Percentiles rank a stretch among this genome's conserved stretches.
Conservation (phyloP, 1,140 invertebrate genomes). For the Drosophila repleta region DNA sequence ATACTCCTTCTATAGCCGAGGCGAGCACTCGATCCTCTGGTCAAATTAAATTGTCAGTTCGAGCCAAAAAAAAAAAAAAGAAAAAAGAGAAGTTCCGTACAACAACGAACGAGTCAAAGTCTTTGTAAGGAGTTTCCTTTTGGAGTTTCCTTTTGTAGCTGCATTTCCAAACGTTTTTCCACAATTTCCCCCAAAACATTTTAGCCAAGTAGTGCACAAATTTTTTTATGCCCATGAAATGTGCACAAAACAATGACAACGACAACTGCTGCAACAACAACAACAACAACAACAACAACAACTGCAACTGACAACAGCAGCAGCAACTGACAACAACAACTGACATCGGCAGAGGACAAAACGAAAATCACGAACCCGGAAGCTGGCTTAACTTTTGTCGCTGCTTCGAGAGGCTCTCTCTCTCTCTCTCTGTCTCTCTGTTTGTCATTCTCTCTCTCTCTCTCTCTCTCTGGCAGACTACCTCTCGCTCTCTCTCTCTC, state of each 20-base stretch:
- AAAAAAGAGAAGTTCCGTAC: no score
- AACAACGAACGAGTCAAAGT: neutral
- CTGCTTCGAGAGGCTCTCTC: constrained; percentile 27
- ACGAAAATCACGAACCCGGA: constrained; percentile 77
- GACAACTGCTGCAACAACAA: constrained; percentile 36
- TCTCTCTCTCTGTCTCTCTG: constrained; percentile 8
- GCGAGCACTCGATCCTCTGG: constrained; percentile 28
- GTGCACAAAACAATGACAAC: constrained; percentile 66
- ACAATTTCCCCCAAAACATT: constrained; percentile 4
- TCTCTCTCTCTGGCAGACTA: neutral
- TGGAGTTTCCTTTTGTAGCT: constrained; percentile 42
- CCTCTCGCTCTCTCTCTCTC: neutral
- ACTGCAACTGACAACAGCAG: constrained; percentile 36
- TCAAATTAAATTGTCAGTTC: constrained; percentile 78
- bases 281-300: constrained; percentile 43
- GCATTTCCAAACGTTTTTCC: constrained; percentile 51
- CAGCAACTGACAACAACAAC: constrained; percentile 21
- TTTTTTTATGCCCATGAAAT: constrained; percentile 70
- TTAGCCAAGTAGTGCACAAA: constrained; percentile 26
- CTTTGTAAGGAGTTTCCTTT: constrained; percentile 53
- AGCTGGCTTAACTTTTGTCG: constrained; percentile 46
- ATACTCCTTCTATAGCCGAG: constrained; percentile 29
- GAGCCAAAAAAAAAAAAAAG: constrained; percentile 10
- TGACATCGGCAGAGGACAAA: constrained; percentile 46
- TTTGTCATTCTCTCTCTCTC: neutral